A percentile compares a stretch with the other conserved stretches of the same genome.
Conservation (phyloP, 2,888 invertebrate species). For the Rhopalosiphum nymphaeae region DNA sequence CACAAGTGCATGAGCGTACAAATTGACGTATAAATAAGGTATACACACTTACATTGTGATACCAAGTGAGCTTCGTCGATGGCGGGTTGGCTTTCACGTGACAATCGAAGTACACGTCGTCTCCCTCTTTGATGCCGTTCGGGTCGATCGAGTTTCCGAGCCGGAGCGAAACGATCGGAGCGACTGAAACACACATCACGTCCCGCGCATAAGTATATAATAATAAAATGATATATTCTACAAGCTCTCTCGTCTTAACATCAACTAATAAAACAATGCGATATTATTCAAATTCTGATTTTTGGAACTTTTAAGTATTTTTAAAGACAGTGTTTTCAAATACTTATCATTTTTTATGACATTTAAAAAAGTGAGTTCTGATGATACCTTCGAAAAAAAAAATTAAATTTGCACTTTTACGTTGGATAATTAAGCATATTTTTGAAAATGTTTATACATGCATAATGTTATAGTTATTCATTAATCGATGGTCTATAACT, state of each 20-base stretch:
- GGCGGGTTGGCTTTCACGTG: conserved; percentile 90
- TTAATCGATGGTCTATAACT: not conserved
- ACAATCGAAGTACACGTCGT: conserved; percentile 93
- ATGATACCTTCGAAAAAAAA: not conserved
- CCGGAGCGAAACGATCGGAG: conserved; percentile 84
- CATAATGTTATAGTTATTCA: not conserved
- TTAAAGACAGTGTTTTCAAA: not conserved
- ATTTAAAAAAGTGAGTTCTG: not conserved
- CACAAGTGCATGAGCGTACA: not conserved
- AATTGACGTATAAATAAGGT: not conserved
- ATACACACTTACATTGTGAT: conserved; percentile 83
- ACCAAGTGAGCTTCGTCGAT: conserved; percentile 87
- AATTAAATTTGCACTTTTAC: not conserved
- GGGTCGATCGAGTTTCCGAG: conserved; percentile 87
- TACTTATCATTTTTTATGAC: not conserved
- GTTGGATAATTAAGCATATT: not conserved
- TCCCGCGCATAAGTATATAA: not conserved
- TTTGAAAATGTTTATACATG: not conserved
- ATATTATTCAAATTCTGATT: not conserved
- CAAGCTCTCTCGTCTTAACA: not conserved
- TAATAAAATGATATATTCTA: not conserved
- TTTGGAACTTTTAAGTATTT: not conserved
- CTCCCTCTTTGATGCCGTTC: conserved; percentile 91
- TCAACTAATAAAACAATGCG: not conserved
- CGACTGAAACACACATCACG: conserved; percentile 76